These are phyloP conservation scores for Scelioninae gen. 1 DNA, from an alignment of 2,888 invertebrate species.

Conservation along the genomic window DNA sequence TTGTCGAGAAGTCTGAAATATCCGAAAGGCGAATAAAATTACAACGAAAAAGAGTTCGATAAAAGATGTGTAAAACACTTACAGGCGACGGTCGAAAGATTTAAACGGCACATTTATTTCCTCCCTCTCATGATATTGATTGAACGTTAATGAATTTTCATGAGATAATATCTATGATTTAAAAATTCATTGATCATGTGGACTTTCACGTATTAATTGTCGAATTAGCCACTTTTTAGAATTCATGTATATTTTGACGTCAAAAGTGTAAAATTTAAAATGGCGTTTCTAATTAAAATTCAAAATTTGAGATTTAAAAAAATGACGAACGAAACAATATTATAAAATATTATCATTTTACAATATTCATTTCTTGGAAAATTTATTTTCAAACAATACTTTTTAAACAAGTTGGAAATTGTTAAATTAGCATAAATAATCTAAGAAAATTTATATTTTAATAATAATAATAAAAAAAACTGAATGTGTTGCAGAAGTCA, in stretches of 20 bases:
- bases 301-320: not conserved
- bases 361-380: too few relatives aligned
- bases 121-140: constrained; percentile 47
- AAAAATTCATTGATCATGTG: constrained; percentile 36
- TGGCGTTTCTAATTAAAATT: not conserved
- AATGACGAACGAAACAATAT: too few relatives aligned
- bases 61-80: constrained; percentile 69
- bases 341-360: too few relatives aligned
- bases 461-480: too few relatives aligned
- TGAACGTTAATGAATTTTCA: constrained; percentile 64
- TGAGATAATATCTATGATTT: constrained; percentile 55
- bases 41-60: constrained; percentile 55
- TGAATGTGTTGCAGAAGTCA: too few relatives aligned
- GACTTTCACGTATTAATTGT: constrained; percentile 35
- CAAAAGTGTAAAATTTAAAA: not conserved
- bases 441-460: too few relatives aligned
- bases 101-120: constrained; percentile 66
- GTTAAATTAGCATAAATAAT: too few relatives aligned
- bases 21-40: constrained; percentile 65
- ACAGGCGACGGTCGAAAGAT: constrained; percentile 60
- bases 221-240: not conserved
- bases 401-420: too few relatives aligned
- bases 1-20: constrained; percentile 56
- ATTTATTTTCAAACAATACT: too few relatives aligned
- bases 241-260: not conserved